These are phyloP conservation scores for Melanostigma gelatinosum DNA, from an alignment of 2,113 vertebrate genomes.

Conservation along the genomic window DNA sequence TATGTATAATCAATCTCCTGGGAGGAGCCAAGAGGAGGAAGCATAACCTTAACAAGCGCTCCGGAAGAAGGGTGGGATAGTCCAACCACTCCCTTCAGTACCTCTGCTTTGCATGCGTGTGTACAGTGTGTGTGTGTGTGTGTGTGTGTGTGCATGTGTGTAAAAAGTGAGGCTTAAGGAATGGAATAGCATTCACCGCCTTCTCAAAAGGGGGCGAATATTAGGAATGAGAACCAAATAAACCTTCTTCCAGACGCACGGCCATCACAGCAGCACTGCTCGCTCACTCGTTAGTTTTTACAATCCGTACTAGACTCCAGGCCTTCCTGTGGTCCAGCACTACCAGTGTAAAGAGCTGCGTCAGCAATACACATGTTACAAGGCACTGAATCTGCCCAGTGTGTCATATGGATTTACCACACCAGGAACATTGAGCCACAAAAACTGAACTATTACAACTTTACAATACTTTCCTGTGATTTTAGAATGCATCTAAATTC, in stretches of 20 bases:
- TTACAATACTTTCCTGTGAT: conserved; percentile 5
- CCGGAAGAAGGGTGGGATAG: conserved; percentile 82
- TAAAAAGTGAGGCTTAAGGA: conserved; percentile 55
- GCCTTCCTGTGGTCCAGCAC: conserved; percentile 35
- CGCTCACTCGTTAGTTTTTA: conserved; percentile 58
- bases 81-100: conserved; percentile 82
- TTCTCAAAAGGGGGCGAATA: conserved; percentile 74
- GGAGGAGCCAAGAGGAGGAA: conserved; percentile 81
- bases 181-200: conserved; percentile 79
- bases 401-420: conserved; percentile 21
- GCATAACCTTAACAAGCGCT: conserved; percentile 81
- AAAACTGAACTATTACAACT: conserved; percentile 3
- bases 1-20: conserved; percentile 53
- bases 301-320: conserved; percentile 46
- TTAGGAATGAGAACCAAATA: conserved; percentile 78
- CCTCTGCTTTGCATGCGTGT: conserved; percentile 70
- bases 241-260: conserved; percentile 82
- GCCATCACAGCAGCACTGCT: conserved; percentile 53
- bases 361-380: conserved; percentile 34
- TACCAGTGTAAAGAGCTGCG: conserved; percentile 13
- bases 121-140: conserved; percentile 30
- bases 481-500: not conserved
- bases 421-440: conserved; percentile 4
- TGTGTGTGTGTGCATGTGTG: conserved; percentile 50
- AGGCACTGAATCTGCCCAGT: conserved; percentile 2